phyloP scores from a whole-genome alignment of 2,888 invertebrate species.

The Uloborus plumipes region DNA sequence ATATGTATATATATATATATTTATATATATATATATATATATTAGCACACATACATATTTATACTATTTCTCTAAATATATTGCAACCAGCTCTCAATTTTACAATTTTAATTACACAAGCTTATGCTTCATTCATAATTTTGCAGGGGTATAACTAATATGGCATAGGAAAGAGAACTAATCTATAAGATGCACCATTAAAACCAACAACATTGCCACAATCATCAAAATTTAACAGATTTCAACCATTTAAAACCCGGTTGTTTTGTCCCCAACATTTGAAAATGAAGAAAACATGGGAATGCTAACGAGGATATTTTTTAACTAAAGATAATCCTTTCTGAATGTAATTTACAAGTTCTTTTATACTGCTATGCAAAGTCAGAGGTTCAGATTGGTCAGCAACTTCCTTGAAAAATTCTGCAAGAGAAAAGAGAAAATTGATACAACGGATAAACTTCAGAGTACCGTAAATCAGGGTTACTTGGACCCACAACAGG shows the following conservation, averaged over 20 bases:
- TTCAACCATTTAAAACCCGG: conserved; percentile 5
- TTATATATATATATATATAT: conserved; percentile 33
- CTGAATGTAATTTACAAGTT: conserved; percentile 78
- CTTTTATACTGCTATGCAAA: conserved; percentile 87
- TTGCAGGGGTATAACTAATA: conserved; percentile 11
- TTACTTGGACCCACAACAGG: too few relatives aligned
- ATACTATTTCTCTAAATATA: conserved; percentile 39
- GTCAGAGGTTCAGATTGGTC: conserved; percentile 88
- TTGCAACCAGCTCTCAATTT: conserved; percentile 28
- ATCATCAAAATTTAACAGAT: neutral
- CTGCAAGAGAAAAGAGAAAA: conserved; percentile 24
- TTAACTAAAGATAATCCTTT: conserved; percentile 68
- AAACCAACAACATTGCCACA: conserved; percentile 12
- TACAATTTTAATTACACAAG: conserved; percentile 13
- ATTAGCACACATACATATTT: conserved; percentile 14
- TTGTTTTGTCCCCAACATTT: conserved; percentile 9
- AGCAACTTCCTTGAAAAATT: conserved; percentile 89
- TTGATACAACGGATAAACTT: neutral
- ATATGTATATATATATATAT: conserved; percentile 9
- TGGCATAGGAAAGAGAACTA: conserved; percentile 18
- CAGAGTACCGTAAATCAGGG: too few relatives aligned
- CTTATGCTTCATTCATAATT: conserved; percentile 22
- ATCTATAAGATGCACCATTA: conserved; percentile 20
- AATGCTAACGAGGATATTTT: conserved; percentile 43
- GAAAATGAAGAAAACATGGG: neutral